A percentile compares a stretch with the other conserved stretches of the same genome.
These are phyloP conservation scores for Cephalopterus ornatus DNA, from an alignment of 2,113 vertebrate species.

Conservation along the genomic window DNA sequence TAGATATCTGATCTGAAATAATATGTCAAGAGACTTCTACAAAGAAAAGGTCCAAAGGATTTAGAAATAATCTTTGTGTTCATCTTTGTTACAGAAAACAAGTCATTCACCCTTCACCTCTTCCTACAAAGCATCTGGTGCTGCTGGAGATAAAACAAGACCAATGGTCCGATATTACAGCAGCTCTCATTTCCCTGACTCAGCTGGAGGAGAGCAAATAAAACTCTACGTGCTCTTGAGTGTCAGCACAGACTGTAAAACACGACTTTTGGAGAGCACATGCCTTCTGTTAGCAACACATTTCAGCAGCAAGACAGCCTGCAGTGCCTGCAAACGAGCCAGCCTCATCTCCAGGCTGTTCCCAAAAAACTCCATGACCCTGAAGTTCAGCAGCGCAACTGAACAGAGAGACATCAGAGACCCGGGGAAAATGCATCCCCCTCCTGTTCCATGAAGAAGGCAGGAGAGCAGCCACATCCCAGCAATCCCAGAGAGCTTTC, in stretches of 20 bases:
- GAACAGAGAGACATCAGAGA: not conserved
- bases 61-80: not conserved
- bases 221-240: not conserved
- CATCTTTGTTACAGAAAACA: not conserved
- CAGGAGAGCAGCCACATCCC: rapidly evolving
- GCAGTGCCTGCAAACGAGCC: not conserved
- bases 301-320: not conserved
- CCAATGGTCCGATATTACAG: not conserved
- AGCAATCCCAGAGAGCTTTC: not conserved
- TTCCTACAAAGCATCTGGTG: not conserved
- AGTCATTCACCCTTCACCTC: not conserved
- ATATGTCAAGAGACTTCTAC: not conserved
- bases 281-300: not conserved
- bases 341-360: not conserved
- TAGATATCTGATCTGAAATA: not conserved
- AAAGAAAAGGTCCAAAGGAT: not conserved
- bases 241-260: not conserved
- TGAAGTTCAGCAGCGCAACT: not conserved
- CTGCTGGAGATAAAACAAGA: not conserved
- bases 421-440: rapidly evolving
- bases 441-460: rapidly evolving
- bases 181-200: not conserved
- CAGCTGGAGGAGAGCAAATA: not conserved
- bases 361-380: rapidly evolving
- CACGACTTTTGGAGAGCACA: not conserved